Evolutionary conservation across 2,113 vertebrate species (phyloP).

Genomic region (Australoheros scitulus): DNA sequence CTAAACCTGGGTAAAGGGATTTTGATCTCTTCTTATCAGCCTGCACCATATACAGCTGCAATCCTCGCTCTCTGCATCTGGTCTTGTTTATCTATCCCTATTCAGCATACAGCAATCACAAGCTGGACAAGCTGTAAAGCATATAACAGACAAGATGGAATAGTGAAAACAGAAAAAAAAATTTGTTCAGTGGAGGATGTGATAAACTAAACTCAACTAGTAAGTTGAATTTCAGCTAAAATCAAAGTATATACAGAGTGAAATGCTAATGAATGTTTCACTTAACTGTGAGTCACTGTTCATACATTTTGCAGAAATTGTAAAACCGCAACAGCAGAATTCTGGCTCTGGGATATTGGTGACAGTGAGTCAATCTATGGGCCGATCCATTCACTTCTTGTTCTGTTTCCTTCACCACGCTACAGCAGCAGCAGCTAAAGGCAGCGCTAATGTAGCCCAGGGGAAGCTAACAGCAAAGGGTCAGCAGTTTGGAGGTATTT

Average conservation of each 20-base stretch:
- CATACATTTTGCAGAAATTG: background rate
- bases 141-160: background rate
- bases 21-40: constrained; percentile 30
- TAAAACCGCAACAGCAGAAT: background rate
- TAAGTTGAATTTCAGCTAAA: background rate
- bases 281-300: background rate
- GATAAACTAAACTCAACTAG: background rate
- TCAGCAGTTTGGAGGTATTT: background rate
- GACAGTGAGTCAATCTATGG: background rate
- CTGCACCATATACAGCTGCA: constrained; percentile 3
- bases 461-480: background rate
- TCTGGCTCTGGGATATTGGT: background rate
- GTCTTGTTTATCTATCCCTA: background rate
- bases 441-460: background rate
- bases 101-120: background rate
- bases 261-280: background rate
- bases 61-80: background rate
- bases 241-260: background rate
- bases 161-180: background rate
- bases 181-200: background rate
- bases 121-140: constrained; percentile 1
- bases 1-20: constrained; percentile 17
- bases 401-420: background rate
- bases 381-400: background rate
- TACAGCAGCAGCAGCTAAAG: background rate